A percentile compares a stretch with the other conserved stretches of the same genome.
These are phyloP conservation scores for Syngnathus typhle DNA, from an alignment of 2,113 vertebrate species.

Conservation along the genomic window DNA sequence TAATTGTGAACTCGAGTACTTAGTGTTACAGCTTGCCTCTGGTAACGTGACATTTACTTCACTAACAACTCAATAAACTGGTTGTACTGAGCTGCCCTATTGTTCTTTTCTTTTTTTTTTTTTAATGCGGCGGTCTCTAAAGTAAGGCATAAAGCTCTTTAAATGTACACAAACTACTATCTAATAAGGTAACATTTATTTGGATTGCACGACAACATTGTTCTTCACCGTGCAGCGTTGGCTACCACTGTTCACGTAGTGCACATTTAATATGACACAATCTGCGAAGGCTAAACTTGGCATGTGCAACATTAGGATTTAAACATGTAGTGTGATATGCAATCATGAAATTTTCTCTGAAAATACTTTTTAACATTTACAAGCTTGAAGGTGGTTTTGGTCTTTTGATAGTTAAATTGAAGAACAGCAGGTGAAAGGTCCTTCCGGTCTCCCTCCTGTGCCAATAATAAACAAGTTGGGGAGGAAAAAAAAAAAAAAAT, in stretches of 20 bases:
- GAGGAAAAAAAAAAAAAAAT: neutral
- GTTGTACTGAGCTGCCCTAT: slow-evolving; percentile 40
- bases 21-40: slow-evolving; percentile 47
- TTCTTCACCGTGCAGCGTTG: slow-evolving; percentile 31
- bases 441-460: slow-evolving; percentile 1
- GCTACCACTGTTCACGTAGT: slow-evolving; percentile 37
- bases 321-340: slow-evolving; percentile 8
- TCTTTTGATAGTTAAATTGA: slow-evolving; percentile 2
- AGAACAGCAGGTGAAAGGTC: neutral
- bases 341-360: slow-evolving; percentile 27
- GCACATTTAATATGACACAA: slow-evolving; percentile 25
- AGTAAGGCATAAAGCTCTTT: too few relatives aligned
- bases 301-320: slow-evolving; percentile 37
- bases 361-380: slow-evolving; percentile 28
- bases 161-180: neutral
- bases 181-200: slow-evolving; percentile 38
- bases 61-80: slow-evolving; percentile 51
- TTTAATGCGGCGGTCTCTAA: neutral
- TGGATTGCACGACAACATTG: slow-evolving; percentile 31
- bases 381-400: slow-evolving; percentile 25
- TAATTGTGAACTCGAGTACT: slow-evolving; percentile 42
- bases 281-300: slow-evolving; percentile 49
- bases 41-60: slow-evolving; percentile 51
- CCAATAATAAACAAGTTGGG: neutral
- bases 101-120: neutral